phyloP scores from a whole-genome alignment of 2,797 vertebrate genomes.

The Tangara arthus region DNA sequence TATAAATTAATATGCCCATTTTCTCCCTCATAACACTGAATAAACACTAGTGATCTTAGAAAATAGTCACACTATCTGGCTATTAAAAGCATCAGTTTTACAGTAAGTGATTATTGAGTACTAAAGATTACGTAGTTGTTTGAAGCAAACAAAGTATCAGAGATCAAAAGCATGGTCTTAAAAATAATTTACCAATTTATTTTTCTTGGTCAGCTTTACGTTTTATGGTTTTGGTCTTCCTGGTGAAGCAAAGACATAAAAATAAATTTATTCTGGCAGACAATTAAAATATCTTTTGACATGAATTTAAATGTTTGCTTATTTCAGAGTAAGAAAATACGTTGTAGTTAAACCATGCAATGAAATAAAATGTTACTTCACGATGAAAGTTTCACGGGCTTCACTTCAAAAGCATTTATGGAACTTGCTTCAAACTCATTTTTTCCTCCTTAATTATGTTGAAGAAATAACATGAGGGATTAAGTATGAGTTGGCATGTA shows the following conservation, averaged over 20 bases:
- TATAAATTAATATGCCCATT: neutral
- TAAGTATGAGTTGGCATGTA: neutral
- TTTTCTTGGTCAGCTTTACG: neutral
- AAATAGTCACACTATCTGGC: neutral
- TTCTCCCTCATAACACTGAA: neutral
- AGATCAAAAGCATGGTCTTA: neutral
- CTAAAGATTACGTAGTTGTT: neutral
- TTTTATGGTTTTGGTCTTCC: neutral
- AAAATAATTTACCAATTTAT: neutral
- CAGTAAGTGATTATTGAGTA: neutral
- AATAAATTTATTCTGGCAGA: neutral
- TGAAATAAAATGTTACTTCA: neutral
- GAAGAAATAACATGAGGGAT: neutral
- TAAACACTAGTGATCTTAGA: neutral
- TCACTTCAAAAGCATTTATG: neutral
- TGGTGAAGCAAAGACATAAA: neutral
- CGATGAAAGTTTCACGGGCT: neutral
- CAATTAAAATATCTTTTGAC: neutral
- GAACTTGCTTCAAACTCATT: neutral
- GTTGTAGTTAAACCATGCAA: neutral
- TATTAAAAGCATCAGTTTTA: neutral
- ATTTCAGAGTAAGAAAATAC: neutral
- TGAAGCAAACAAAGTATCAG: neutral
- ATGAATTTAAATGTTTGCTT: neutral
- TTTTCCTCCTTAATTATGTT: neutral